A percentile compares a stretch with the other conserved stretches of the same genome.
Conservation (phyloP, 2,113 vertebrate species). For the Cairina moschata region DNA sequence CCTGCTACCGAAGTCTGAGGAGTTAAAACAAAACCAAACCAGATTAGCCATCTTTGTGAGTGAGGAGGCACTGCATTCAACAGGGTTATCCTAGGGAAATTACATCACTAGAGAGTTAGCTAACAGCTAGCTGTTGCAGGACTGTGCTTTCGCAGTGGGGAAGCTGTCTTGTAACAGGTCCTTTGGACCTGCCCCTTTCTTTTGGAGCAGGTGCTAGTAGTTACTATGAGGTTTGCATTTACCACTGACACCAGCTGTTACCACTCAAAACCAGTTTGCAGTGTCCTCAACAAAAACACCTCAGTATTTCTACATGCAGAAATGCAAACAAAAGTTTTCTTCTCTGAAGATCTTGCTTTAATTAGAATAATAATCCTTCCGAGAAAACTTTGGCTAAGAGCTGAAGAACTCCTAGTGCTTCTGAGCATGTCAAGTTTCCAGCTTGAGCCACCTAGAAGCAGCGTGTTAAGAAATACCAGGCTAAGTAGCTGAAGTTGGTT, state of each 20-base stretch:
- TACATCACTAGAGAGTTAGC: not conserved
- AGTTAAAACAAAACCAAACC: not conserved
- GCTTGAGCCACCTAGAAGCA: not conserved
- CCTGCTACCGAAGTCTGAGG: not conserved
- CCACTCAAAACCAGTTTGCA: not conserved
- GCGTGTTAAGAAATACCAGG: not conserved
- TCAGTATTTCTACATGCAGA: not conserved
- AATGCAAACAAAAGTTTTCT: not conserved
- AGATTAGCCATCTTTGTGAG: no score
- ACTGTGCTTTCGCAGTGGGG: accelerated
- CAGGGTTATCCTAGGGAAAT: not conserved
- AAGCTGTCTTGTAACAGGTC: no score
- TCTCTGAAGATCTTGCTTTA: not conserved
- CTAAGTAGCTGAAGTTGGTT: not conserved
- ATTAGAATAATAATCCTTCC: not conserved
- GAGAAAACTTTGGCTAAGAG: not conserved
- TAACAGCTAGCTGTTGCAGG: not conserved
- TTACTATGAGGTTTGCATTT: not conserved
- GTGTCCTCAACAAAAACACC: not conserved
- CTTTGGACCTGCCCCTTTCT: not conserved
- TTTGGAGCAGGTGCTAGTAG: not conserved
- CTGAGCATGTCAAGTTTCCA: not conserved
- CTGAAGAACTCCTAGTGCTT: not conserved
- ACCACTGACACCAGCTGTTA: not conserved
- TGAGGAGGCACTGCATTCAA: not conserved